Percentiles rank a stretch among this genome's conserved stretches.
Conservation (phyloP, 2,113 vertebrate species). For the Condylura cristata region DNA sequence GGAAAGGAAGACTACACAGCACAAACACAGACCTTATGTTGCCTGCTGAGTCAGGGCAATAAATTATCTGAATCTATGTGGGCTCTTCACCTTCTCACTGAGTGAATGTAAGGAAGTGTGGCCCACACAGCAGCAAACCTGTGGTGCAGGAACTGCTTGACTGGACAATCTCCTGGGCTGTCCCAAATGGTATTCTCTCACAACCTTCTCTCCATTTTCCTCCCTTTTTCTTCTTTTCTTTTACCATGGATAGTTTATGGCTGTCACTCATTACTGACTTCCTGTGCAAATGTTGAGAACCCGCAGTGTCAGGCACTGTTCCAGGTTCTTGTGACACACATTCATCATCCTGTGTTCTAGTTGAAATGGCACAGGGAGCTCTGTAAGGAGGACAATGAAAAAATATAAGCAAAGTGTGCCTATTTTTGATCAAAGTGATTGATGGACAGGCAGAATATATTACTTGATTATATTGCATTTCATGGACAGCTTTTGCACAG, state of each 20-base stretch:
- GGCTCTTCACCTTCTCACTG: neutral
- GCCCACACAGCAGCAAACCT: neutral
- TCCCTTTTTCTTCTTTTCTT: neutral
- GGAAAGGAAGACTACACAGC: neutral
- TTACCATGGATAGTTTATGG: neutral
- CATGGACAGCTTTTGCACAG: too few relatives aligned
- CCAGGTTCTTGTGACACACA: neutral
- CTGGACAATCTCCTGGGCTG: too few relatives aligned
- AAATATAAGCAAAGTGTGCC: too few relatives aligned
- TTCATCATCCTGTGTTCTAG: neutral
- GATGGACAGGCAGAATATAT: too few relatives aligned
- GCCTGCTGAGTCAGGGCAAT: neutral
- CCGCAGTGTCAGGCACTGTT: neutral
- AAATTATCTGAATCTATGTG: neutral
- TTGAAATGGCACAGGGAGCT: rapidly evolving
- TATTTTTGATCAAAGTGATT: too few relatives aligned
- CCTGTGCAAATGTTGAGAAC: neutral
- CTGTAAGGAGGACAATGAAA: neutral
- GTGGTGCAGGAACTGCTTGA: rapidly evolving
- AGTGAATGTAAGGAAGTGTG: neutral
- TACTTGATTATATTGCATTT: neutral
- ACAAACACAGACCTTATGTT: too few relatives aligned
- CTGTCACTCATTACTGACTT: neutral
- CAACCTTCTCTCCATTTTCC: neutral
- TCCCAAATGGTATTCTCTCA: neutral